Evolutionary conservation across 2,888 invertebrate genomes (phyloP), one percentile per base, ranked within the genome.

Genomic region (Diarsia mendica): DNA sequence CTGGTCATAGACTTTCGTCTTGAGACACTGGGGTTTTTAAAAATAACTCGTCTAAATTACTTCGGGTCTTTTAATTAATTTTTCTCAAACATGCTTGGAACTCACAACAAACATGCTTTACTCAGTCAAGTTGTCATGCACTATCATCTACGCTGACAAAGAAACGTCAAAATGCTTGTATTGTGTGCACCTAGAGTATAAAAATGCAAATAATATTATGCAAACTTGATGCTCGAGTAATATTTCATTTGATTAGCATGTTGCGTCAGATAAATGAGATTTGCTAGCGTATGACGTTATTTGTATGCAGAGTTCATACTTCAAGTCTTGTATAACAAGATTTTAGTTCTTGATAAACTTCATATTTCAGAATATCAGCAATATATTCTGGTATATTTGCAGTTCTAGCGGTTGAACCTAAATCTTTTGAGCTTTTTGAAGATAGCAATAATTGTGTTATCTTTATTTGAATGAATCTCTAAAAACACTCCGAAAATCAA

Each of bases 211-310:
- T 74, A 44, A n/a, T 28, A 28, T 46, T 63, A 49, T 49, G 67
- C n/a, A 39, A 51, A 67, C 39, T 33, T n/a, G 33, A 75, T 51
- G 39, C 46, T 44, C 18, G 44, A 80, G 46, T 67, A 8, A 63
- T 67, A 66, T 60, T 51, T 61, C 23, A 18, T 66, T 55, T 55
- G 53, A 61, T 67, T 63, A 69, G 23, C 39, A 66, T 67, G 51
- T 67, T 64, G 55, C 63, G 67, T 67, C 9, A n/a, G 39, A 58
- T 70, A 79, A 46, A 64, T 33, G 46, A 64, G 67, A 48, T 64
- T 63, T 64, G 49, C 23, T 39, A 53, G 78, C 15, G n/a, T 81
- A 58, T n/a, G n/a, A 76, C 39, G 55, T 64, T 67, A 55, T 79
- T 67, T 64, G 49, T 67, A 67, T 67, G 63, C 63, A 82, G 28